Percentiles rank a stretch among this genome's conserved stretches.
Evolutionary conservation across 1,140 invertebrate genomes (phyloP).

Genomic region (Euglossa dilemma): DNA sequence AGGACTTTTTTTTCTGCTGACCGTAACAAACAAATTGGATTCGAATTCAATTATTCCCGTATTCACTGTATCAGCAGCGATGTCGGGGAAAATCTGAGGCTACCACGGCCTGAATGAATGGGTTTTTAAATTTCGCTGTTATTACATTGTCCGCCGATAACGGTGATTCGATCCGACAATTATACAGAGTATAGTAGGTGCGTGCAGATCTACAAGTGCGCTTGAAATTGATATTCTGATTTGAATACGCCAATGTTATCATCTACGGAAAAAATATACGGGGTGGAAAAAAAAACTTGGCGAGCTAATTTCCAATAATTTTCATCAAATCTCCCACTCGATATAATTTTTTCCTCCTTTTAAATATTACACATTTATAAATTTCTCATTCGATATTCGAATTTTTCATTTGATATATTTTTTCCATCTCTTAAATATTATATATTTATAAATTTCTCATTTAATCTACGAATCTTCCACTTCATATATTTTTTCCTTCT

Average conservation of each 20-base stretch:
- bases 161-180: background rate
- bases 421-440: too few species aligned
- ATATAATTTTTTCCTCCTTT: too few species aligned
- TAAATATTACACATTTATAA: too few species aligned
- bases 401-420: too few species aligned
- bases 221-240: slow-evolving; percentile 1
- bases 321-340: too few species aligned
- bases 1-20: background rate
- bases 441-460: too few species aligned
- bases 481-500: too few species aligned
- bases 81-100: slow-evolving; percentile 1
- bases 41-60: slow-evolving; percentile 22
- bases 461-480: too few species aligned
- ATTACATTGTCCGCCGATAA: background rate
- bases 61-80: slow-evolving; percentile 18
- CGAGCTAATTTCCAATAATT: too few species aligned
- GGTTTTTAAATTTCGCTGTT: slow-evolving; percentile 17
- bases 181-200: background rate
- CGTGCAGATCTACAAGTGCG: background rate
- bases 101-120: background rate
- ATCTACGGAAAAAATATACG: background rate
- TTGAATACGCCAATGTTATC: background rate
- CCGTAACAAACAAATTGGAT: slow-evolving; percentile 18
- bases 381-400: too few species aligned
- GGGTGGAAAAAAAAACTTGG: background rate